Evolutionary conservation across 2,888 invertebrate genomes (phyloP), one percentile per base, ranked within the genome.

Genomic region (Drosophila leonis): DNA sequence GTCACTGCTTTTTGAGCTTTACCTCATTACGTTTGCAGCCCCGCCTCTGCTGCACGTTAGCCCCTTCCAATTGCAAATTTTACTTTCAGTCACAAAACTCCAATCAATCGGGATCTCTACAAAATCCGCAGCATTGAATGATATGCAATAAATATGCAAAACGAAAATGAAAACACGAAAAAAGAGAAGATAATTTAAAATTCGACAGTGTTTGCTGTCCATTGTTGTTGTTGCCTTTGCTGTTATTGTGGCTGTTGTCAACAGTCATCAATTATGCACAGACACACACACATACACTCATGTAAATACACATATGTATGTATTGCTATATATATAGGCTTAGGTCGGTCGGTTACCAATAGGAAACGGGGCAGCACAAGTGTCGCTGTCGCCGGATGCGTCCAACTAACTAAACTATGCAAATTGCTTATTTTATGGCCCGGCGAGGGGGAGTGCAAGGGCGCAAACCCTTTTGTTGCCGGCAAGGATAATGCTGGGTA

Each of bases 341-440:
- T 51, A 48, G 65, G 27, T 56, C 39, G 57, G 39, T 55, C 29
- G 57, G 61, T 46, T 70, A 33, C 65, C 65, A 70, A 62, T 60
- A 48, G 55, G 69, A 63, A 37, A 52, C 42, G 37, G 44, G 48
- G 49, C 67, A 64, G 52, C 59, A 72, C 75, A 80, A 86, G 89
- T 90, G 89, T 85, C 76, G 79, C 85, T 65, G 78, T 55, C 39
- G 66, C 82, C 90, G 90, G 90, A 90, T 90, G 87, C 82, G 78
- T 81, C 88, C 91, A 91, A 90, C 91, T 91, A 90, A 87, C 90
- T 90, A 89, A 91, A 90, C 91, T 91, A 91, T 91, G 91, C 91
- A 91, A 91, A 91, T 91, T 91, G 90, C 90, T 90, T 90, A 90
- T 90, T 90, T 90, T 90, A 91, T 91, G 90, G 84, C 81, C 79